phyloP scores from a whole-genome alignment of 2,113 vertebrate species.

The Ibidorhyncha struthersii region DNA sequence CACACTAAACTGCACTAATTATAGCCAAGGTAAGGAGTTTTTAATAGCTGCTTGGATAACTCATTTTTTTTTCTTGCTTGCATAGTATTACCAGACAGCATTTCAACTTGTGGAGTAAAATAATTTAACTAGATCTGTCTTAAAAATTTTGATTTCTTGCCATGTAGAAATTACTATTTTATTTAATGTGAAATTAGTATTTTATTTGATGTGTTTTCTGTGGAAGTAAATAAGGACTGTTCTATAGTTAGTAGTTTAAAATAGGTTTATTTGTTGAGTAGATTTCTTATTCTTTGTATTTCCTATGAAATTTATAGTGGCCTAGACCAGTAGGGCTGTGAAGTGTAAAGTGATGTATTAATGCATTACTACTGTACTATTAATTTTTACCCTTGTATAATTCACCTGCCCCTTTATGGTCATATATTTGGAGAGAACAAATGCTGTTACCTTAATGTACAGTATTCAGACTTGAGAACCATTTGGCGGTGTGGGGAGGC shows the following conservation, averaged over 20 bases:
- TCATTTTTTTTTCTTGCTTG: neutral
- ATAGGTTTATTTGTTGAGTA: neutral
- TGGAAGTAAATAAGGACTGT: neutral
- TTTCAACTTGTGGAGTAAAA: neutral
- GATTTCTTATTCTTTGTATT: neutral
- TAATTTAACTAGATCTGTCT: neutral
- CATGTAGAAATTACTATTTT: neutral
- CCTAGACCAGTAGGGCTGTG: neutral
- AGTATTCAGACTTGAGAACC: neutral
- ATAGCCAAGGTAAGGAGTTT: conserved; percentile 27
- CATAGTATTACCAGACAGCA: neutral
- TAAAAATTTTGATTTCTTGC: neutral
- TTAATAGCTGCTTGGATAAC: neutral
- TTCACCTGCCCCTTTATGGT: neutral
- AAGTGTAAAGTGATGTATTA: neutral
- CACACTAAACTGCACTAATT: neutral
- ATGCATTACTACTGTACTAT: conserved; percentile 3
- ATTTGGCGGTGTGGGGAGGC: neutral
- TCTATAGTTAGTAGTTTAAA: neutral
- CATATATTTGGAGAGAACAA: neutral
- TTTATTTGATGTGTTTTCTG: neutral
- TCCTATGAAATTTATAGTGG: neutral
- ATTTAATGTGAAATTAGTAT: neutral
- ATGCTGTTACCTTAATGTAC: neutral
- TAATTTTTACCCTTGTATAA: neutral